Percentiles rank a stretch among this genome's conserved stretches.
Conservation (phyloP, 1,140 invertebrate genomes). For the Ostrea edulis region DNA sequence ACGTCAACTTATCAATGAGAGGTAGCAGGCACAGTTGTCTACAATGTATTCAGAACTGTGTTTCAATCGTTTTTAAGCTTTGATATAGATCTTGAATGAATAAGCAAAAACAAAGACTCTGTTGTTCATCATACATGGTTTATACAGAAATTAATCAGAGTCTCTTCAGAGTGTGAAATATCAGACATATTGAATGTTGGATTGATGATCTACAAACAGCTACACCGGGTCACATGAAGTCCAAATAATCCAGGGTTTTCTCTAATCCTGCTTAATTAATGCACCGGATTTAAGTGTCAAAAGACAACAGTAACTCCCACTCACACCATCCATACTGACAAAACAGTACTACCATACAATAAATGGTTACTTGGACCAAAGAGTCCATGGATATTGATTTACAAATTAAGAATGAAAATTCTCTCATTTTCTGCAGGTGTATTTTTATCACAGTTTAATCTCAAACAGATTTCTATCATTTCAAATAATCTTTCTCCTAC, state of each 20-base stretch:
- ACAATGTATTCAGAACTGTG: not conserved
- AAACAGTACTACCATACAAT: no score
- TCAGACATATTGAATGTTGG: not conserved
- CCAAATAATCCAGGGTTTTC: not conserved
- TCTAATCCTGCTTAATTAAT: not conserved
- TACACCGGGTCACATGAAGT: not conserved
- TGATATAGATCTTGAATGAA: conserved; percentile 26
- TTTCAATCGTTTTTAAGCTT: conserved; percentile 1
- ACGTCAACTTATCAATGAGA: not conserved
- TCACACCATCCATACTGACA: no score
- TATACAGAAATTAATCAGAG: not conserved
- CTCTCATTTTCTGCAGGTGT: no score
- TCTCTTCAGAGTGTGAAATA: not conserved
- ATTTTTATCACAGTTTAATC: no score
- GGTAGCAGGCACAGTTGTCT: not conserved
- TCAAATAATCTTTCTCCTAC: not conserved
- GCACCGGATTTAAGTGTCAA: not conserved
- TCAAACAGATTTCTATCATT: no score
- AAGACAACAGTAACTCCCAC: not conserved
- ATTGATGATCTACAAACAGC: not conserved
- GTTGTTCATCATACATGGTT: not conserved
- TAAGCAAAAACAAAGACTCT: conserved; percentile 12
- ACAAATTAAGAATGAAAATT: no score
- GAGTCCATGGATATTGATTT: no score
- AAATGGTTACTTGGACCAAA: no score